Conservation (phyloP, 2,888 invertebrate species). For the Acleris sparsana region DNA sequence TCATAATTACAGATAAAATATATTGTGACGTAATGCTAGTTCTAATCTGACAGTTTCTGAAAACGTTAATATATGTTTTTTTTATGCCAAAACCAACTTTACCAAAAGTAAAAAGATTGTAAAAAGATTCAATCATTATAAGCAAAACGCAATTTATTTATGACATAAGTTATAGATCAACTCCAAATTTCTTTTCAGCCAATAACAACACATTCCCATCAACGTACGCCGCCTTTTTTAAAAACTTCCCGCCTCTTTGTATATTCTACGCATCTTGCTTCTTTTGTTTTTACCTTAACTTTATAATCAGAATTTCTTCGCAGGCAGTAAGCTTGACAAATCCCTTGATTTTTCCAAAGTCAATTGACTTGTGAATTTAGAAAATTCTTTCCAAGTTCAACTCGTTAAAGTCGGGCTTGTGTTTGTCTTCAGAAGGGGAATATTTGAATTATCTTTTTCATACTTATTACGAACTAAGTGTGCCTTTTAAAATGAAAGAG, state of each 20-base stretch:
- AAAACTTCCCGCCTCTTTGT: not conserved
- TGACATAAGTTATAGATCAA: too few relatives aligned
- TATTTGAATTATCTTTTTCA: conserved; percentile 49
- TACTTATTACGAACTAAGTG: conserved; percentile 40
- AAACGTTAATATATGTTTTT: too few relatives aligned
- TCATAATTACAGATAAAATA: too few relatives aligned
- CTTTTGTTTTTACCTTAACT: conserved; percentile 17
- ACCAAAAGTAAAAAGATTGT: too few relatives aligned
- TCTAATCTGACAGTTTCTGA: too few relatives aligned
- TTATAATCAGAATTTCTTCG: conserved; percentile 21
- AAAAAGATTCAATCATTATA: too few relatives aligned
- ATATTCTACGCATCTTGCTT: not conserved
- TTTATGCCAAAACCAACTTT: too few relatives aligned
- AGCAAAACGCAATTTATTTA: too few relatives aligned
- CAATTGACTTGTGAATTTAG: conserved; percentile 47
- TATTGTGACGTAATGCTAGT: too few relatives aligned
- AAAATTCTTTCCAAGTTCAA: conserved; percentile 45
- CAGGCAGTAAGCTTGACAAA: conserved; percentile 28
- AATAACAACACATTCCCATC: conserved; percentile 1
- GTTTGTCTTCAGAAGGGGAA: conserved; percentile 51
- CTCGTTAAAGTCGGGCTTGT: conserved; percentile 44
- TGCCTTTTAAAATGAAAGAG: conserved; percentile 2
- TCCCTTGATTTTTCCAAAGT: conserved; percentile 35
- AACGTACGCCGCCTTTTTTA: conserved; percentile 1
- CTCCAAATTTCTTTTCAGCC: not conserved